phyloP scores from a whole-genome alignment of 2,888 invertebrate genomes.

The Drosophila maculinotata region DNA sequence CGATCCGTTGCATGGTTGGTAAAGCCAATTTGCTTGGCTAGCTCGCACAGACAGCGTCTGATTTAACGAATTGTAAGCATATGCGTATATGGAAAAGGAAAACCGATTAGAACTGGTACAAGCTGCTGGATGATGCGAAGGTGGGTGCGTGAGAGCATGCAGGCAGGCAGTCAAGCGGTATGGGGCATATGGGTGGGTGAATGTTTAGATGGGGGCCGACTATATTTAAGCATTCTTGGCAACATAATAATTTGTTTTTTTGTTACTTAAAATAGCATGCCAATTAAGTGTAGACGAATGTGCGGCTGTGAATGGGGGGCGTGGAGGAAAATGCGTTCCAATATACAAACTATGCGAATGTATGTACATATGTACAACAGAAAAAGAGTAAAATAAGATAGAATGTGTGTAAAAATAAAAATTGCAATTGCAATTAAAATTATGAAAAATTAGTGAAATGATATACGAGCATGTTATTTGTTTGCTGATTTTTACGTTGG shows the following conservation, averaged over 20 bases:
- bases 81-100: conserved; percentile 11
- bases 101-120: conserved; percentile 71
- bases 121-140: conserved; percentile 34
- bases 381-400: conserved; percentile 13
- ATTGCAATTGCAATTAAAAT: conserved; percentile 29
- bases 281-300: conserved; percentile 38
- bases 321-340: conserved; percentile 39
- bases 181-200: conserved; percentile 14
- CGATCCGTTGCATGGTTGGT: conserved; percentile 92
- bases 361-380: conserved; percentile 20
- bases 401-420: conserved; percentile 24
- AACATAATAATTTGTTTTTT: conserved; percentile 51
- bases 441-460: conserved; percentile 19
- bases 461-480: conserved; percentile 1
- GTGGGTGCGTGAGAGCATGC: conserved; percentile 40
- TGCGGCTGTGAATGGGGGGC: conserved; percentile 14
- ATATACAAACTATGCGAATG: conserved; percentile 18
- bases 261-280: conserved; percentile 77
- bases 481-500: conserved; percentile 19
- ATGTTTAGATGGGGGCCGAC: conserved; percentile 37
- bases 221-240: conserved; percentile 70
- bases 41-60: conserved; percentile 94
- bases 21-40: conserved; percentile 98
- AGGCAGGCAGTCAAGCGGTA: conserved; percentile 40
- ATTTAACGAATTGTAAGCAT: conserved; percentile 17